Percentiles rank a stretch among this genome's conserved stretches.
Evolutionary conservation across 2,888 invertebrate genomes (phyloP).

Genomic region (Mechanitis messenoides): DNA sequence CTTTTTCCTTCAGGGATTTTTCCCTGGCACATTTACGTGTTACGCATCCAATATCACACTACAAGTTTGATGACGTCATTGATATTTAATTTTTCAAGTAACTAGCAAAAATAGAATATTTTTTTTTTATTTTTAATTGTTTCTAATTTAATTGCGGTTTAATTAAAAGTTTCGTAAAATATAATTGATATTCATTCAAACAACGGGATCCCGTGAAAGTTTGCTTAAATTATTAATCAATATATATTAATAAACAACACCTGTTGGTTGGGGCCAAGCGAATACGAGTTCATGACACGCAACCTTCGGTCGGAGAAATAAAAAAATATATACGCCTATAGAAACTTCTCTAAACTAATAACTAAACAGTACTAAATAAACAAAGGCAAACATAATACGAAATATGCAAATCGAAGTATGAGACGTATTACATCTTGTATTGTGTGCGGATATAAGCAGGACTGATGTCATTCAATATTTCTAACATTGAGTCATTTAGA

Average conservation of each 20-base stretch:
- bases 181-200: too few relatives aligned
- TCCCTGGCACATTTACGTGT: constrained; percentile 47
- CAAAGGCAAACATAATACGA: constrained; percentile 11
- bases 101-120: neutral
- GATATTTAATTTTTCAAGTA: too few relatives aligned
- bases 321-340: neutral
- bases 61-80: neutral
- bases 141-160: too few relatives aligned
- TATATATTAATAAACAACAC: constrained; percentile 40
- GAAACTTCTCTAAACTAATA: neutral
- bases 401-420: constrained; percentile 21
- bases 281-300: constrained; percentile 52
- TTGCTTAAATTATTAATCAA: constrained; percentile 56
- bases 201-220: constrained; percentile 4
- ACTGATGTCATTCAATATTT: constrained; percentile 40
- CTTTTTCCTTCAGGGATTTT: constrained; percentile 37
- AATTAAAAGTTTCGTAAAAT: too few relatives aligned
- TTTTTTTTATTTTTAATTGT: too few relatives aligned
- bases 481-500: constrained; percentile 35
- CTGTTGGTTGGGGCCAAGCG: constrained; percentile 51
- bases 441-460: constrained; percentile 25
- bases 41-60: neutral
- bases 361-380: neutral
- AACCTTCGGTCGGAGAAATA: constrained; percentile 14
- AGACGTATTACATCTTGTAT: constrained; percentile 16